A percentile compares a stretch with the other conserved stretches of the same genome.
phyloP scores from a whole-genome alignment of 2,888 invertebrate genomes.

The Dyspetes luteomarginatus region DNA sequence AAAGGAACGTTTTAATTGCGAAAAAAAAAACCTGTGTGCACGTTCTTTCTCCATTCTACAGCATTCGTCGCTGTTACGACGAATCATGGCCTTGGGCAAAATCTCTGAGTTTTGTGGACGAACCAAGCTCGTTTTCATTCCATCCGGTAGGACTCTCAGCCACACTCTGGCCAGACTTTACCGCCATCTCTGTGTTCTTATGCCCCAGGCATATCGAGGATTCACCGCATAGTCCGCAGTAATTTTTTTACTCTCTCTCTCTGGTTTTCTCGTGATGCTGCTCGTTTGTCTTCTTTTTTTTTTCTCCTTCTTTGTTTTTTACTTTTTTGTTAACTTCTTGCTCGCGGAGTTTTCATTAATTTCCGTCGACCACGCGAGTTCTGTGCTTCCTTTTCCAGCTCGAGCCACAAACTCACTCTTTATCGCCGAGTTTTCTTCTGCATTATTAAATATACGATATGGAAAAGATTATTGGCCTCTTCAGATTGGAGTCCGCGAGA shows the following conservation, averaged over 20 bases:
- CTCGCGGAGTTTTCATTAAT: constrained; percentile 38
- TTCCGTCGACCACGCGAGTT: not conserved
- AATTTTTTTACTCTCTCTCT: constrained; percentile 32
- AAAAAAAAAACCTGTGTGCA: constrained; percentile 66
- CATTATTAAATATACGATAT: constrained; percentile 20
- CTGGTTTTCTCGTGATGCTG: constrained; percentile 34
- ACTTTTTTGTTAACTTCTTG: constrained; percentile 28
- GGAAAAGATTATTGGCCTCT: not conserved
- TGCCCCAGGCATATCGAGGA: constrained; percentile 19
- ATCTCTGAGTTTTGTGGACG: constrained; percentile 6
- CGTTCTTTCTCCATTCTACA: not conserved
- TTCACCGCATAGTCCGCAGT: constrained; percentile 23
- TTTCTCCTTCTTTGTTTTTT: not conserved
- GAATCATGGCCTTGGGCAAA: constrained; percentile 29
- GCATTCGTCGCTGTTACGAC: constrained; percentile 37
- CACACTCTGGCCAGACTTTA: constrained; percentile 4
- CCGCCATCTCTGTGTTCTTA: constrained; percentile 30
- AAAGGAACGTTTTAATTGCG: constrained; percentile 71
- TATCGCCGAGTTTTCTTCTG: constrained; percentile 2
- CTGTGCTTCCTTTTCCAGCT: constrained; percentile 10
- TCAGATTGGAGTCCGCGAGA: too few species aligned
- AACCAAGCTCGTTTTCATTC: constrained; percentile 41
- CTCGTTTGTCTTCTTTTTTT: constrained; percentile 41
- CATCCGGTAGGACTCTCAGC: too few species aligned
- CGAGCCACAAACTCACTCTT: constrained; percentile 20